phyloP scores from a whole-genome alignment of 2,888 invertebrate genomes.

The Tetragonula carbonaria region DNA sequence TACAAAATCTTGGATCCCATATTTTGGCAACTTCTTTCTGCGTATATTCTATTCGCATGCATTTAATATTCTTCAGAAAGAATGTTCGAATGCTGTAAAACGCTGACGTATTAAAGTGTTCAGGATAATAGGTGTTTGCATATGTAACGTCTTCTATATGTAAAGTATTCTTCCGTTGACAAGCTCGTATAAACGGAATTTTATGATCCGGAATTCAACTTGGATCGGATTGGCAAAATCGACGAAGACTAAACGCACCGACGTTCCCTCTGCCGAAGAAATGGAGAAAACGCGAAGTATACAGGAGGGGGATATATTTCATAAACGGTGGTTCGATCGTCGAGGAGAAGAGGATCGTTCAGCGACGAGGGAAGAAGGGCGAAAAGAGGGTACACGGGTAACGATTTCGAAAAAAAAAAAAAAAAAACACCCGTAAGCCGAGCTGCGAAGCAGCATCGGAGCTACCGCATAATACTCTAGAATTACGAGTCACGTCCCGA shows the following conservation, averaged over 20 bases:
- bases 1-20: too few species aligned
- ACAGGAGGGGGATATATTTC: background rate
- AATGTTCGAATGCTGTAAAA: too few species aligned
- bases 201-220: too few species aligned
- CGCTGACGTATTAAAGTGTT: too few species aligned
- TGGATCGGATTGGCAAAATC: background rate
- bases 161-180: too few species aligned
- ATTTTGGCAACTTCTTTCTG: too few species aligned
- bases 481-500: constrained; percentile 75
- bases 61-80: too few species aligned
- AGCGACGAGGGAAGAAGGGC: background rate
- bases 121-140: too few species aligned
- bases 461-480: constrained; percentile 77
- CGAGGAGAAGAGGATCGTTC: constrained; percentile 3
- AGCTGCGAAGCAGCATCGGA: constrained; percentile 46
- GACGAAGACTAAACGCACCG: background rate
- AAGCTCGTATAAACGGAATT: too few species aligned
- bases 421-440: constrained; percentile 18
- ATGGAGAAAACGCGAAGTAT: background rate
- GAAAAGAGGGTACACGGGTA: constrained; percentile 22
- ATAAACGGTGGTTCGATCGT: constrained; percentile 6
- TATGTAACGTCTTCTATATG: too few species aligned
- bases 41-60: too few species aligned
- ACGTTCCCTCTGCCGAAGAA: background rate
- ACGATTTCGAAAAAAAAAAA: constrained; percentile 42